Evolutionary conservation across 1,140 invertebrate genomes (phyloP), one percentile per base, ranked within the genome.

Genomic region (Lepidostoma basale): DNA sequence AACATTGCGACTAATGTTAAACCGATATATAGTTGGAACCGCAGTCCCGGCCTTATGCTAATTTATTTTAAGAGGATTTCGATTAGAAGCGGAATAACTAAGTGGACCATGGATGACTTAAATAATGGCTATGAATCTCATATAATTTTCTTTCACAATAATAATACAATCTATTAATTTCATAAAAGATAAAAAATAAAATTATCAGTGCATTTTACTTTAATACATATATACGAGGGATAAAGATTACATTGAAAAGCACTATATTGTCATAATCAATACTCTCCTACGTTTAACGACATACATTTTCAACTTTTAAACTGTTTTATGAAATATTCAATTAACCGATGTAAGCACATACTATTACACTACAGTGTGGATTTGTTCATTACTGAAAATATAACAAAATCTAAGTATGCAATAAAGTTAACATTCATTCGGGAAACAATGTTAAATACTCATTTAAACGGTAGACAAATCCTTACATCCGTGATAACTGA

Each of bases 41-140:
- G 20, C 9, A 36, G 39, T 58, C 28, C 9, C 12, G 30, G 30
- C 8, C 33, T 59, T 59, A 25, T 14, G 6, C 3, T 42, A 42
- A 20, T 14, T 60, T 22, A 20, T 22, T 49, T 8, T 18, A 1
- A 45, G 18, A 3, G 8, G 42, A 45, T 45, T 3, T 45, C 22
- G 16, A 45, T 14, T 16, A 18, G 22, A 45, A 45, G 42, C 6
- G 16, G 25, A 44, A 60, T 12, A 60, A 18, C 58, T 36, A 60
- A 64, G 42, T 62, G 59, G 59, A 62, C 40, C 40, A 18, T 25
- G 28, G n/a, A 45, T 62, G 22, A 45, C 25, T 62, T 62, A 56
- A 30, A 56, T 62, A 60, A 62, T 62, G 42, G 59, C 59, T 62
- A 62, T 62, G 40, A 62, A 62, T 62, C 59, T 62, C 59, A 62